These are phyloP conservation scores for Anguilla japonica DNA, from an alignment of 2,113 vertebrate genomes.

Conservation along the genomic window DNA sequence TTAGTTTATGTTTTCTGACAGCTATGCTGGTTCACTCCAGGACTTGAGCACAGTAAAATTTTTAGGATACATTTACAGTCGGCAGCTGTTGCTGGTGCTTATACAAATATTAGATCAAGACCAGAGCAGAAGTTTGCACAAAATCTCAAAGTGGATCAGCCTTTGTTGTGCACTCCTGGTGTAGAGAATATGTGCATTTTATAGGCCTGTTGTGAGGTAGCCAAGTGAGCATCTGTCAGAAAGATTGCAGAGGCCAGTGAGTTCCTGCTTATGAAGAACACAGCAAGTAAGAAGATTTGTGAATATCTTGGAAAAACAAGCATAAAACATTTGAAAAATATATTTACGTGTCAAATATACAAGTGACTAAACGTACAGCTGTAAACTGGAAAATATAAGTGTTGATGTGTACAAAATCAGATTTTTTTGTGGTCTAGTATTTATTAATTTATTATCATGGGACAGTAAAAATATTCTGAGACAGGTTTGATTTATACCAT, in stretches of 20 bases:
- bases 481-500: not conserved
- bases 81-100: no score
- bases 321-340: not conserved
- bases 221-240: not conserved
- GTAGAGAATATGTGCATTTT: not conserved
- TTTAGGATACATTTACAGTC: no score
- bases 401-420: not conserved
- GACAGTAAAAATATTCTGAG: not conserved
- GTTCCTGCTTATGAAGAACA: not conserved
- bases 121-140: no score
- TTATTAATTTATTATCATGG: not conserved
- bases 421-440: not conserved
- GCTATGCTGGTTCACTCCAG: no score
- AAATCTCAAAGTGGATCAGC: no score
- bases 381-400: not conserved
- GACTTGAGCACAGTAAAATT: no score
- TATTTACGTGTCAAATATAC: not conserved
- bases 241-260: not conserved
- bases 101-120: no score
- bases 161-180: no score
- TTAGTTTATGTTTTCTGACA: no score
- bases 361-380: not conserved
- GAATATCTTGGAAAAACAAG: not conserved
- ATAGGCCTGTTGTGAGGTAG: not conserved
- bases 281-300: not conserved